Percentiles rank a stretch among this genome's conserved stretches.
phyloP scores from a whole-genome alignment of 2,113 vertebrate genomes.

The Anoura caudifer region DNA sequence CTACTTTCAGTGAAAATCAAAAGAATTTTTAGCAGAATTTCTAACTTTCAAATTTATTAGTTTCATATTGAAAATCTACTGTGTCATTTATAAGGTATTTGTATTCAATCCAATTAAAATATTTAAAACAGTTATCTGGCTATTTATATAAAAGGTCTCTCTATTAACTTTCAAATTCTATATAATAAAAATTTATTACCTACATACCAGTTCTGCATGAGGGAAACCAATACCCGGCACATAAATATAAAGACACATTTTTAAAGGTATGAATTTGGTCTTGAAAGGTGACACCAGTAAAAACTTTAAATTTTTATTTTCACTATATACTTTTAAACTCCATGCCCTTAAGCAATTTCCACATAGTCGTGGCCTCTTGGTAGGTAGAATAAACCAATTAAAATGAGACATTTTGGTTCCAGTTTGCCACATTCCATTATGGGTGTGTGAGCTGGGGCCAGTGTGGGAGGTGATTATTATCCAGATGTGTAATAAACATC shows the following conservation, averaged over 20 bases:
- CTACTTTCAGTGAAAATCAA: conserved; percentile 12
- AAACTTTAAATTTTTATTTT: not conserved
- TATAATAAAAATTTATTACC: not conserved
- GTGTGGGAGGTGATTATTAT: not conserved
- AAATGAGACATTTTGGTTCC: not conserved
- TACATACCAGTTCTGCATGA: not conserved
- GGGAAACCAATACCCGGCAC: not conserved
- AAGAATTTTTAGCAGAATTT: not conserved
- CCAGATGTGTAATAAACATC: not conserved
- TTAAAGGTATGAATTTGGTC: not conserved
- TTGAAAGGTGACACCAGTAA: not conserved
- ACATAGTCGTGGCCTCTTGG: not conserved
- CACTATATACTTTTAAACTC: not conserved
- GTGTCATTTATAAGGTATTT: conserved; percentile 18
- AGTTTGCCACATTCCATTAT: not conserved
- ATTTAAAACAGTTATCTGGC: not conserved
- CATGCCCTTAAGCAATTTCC: not conserved
- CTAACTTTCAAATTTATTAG: not conserved
- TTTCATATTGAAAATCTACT: not conserved
- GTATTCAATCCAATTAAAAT: not conserved
- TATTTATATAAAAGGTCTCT: not conserved
- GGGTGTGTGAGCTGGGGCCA: not conserved
- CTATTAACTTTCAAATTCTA: not conserved
- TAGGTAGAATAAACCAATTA: not conserved
- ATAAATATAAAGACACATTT: not conserved